A percentile compares a stretch with the other conserved stretches of the same genome.
Evolutionary conservation across 2,888 invertebrate species (phyloP).

Genomic region (Gari tellinella): DNA sequence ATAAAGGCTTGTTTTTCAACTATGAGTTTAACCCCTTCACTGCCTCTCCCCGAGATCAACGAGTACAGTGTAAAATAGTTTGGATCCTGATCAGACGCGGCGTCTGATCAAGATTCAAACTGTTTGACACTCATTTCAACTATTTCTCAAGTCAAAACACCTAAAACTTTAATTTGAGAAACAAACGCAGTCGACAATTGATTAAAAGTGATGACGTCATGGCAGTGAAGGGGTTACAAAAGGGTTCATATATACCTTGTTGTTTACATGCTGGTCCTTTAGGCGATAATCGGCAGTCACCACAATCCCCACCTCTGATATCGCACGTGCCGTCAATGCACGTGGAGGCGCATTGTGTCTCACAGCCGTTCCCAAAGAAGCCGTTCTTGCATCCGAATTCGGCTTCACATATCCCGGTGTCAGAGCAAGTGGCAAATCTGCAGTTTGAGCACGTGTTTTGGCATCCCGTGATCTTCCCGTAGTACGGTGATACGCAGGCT

Average conservation of each 20-base stretch:
- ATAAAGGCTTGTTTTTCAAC: too few species aligned
- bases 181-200: too few species aligned
- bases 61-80: too few species aligned
- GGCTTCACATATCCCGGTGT: conserved; percentile 16
- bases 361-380: conserved; percentile 30
- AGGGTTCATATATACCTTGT: conserved; percentile 26
- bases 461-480: conserved; percentile 22
- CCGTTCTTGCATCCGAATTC: conserved; percentile 17
- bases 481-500: conserved; percentile 23
- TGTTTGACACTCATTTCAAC: too few species aligned
- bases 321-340: conserved; percentile 41
- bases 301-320: conserved; percentile 22
- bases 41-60: too few species aligned
- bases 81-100: too few species aligned
- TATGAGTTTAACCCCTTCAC: too few species aligned
- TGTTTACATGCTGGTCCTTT: conserved; percentile 29
- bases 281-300: conserved; percentile 29
- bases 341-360: conserved; percentile 18
- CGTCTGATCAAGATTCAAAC: too few species aligned
- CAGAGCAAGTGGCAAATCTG: conserved; percentile 19
- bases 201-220: too few species aligned
- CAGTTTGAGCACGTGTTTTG: conserved; percentile 25
- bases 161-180: too few species aligned
- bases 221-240: too few species aligned
- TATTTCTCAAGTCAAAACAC: too few species aligned